Base-by-base conservation (phyloP, 1,140 invertebrate species). In the Neodiprion lecontei region DNA sequence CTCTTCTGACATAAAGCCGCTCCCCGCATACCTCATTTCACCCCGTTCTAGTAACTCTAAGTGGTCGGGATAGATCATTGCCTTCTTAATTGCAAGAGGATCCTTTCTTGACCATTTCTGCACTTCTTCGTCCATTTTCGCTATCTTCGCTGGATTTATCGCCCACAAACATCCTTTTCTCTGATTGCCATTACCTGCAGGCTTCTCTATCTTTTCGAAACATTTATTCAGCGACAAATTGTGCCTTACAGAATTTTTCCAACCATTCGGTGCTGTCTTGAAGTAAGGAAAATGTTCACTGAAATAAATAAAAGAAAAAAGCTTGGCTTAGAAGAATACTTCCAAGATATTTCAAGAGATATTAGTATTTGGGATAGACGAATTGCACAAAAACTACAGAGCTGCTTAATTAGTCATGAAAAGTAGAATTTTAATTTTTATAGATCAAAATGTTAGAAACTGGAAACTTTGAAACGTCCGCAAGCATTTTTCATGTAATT, bases 221-320 rank as follows among this genome's bases (percentile, higher is more conserved):
- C 97, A 98, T 88, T 99, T 99, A 89, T 99, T 99, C 74, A 99
- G 87, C 76, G 96, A 98, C 69, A 99, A 88, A 89, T 99, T 99
- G 85, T 99, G 98, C 76, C 97, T 90, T 1, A 99, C 97, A 1
- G 97, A 98, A 86, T 98, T 99, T 89, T 99, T 99, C 97, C 97
- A 99, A 17, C 97, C 97, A 85, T 95, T 97, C 65, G 97, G 97
- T 4, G 97, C 97, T 10, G 96, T 98, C 90, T 97, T 97, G 86
- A 98, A 99, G 87, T 98, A 99, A 1, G 97, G 97, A 86, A 99
- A 99, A 86, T 99, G 97, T 88, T 97, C 95, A 88, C 96, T 97
- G 90, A 94, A 93, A 84, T 78, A 81, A 83, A 86, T 86, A 75
- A 75, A 74, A 70, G 75, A 47, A 73, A 17, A 71, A 76, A 74